Evolutionary conservation across 2,888 invertebrate species (phyloP).

Genomic region (Busseola fusca): DNA sequence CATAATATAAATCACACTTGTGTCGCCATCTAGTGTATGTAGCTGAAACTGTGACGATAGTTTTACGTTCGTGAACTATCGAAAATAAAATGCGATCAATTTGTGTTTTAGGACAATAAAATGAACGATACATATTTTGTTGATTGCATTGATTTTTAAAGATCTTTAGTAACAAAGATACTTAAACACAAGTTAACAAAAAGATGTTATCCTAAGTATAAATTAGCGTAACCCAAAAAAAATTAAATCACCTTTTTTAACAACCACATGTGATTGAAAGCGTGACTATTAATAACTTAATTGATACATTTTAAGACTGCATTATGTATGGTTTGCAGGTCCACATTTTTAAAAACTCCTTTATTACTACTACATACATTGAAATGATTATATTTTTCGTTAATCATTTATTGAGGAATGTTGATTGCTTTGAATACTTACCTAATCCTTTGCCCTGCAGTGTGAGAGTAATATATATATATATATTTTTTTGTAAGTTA

Average conservation of each 20-base stretch:
- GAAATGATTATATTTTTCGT: neutral
- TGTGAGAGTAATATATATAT: neutral
- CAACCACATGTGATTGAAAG: neutral
- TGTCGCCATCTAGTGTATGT: conserved; percentile 60
- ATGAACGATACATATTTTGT: neutral
- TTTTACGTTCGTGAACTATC: conserved; percentile 22
- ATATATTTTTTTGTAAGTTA: no score
- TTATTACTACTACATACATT: neutral
- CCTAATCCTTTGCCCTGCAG: neutral
- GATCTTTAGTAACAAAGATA: neutral
- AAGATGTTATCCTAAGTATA: neutral
- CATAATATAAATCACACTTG: conserved; percentile 11
- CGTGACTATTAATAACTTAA: neutral
- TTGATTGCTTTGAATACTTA: neutral
- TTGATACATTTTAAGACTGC: neutral
- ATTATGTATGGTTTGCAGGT: neutral
- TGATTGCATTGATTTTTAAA: neutral
- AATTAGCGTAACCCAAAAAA: neutral
- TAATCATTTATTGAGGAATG: neutral
- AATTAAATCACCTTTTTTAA: neutral
- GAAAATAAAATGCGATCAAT: conserved; percentile 15
- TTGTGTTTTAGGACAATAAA: conserved; percentile 11
- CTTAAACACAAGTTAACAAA: neutral
- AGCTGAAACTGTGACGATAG: conserved; percentile 36
- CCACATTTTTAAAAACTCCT: neutral